phyloP scores from a whole-genome alignment of 1,140 invertebrate genomes.

The Nilaparvata lugens region DNA sequence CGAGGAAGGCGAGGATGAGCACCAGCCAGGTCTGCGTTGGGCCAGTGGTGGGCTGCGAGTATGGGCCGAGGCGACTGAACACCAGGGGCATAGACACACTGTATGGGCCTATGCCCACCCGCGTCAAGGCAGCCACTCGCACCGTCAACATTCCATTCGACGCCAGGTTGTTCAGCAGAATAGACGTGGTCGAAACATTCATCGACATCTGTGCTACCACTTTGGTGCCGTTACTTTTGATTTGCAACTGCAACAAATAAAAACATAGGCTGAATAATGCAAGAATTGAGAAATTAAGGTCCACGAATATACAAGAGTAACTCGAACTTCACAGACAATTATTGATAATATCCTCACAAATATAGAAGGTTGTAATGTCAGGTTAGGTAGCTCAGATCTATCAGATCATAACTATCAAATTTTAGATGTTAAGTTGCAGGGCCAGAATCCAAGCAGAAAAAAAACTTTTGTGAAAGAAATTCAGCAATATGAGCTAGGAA shows the following conservation, averaged over 20 bases:
- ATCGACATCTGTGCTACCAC: constrained; percentile 58
- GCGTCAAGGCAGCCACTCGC: constrained; percentile 60
- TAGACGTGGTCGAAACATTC: constrained; percentile 59
- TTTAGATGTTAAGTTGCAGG: too few species aligned
- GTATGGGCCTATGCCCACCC: constrained; percentile 56
- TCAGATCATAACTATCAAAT: too few species aligned
- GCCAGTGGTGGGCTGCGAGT: constrained; percentile 10
- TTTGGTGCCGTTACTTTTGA: constrained; percentile 44
- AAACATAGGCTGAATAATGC: too few species aligned
- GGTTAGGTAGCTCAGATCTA: too few species aligned
- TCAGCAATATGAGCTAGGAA: too few species aligned
- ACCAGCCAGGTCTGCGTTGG: constrained; percentile 63
- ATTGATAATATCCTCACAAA: too few species aligned
- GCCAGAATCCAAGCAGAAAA: too few species aligned
- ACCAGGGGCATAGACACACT: constrained; percentile 47
- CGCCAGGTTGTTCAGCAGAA: constrained; percentile 61
- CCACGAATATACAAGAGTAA: too few species aligned
- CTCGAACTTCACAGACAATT: too few species aligned
- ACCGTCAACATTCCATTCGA: constrained; percentile 58
- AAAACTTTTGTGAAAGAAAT: too few species aligned
- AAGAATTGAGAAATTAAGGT: too few species aligned
- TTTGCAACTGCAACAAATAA: constrained; percentile 44
- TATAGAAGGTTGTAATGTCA: too few species aligned
- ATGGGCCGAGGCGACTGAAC: constrained; percentile 40
- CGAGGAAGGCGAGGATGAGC: constrained; percentile 55